A percentile compares a stretch with the other conserved stretches of the same genome.
Conservation (phyloP, 2,797 vertebrate species). For the Poecilia wingei region DNA sequence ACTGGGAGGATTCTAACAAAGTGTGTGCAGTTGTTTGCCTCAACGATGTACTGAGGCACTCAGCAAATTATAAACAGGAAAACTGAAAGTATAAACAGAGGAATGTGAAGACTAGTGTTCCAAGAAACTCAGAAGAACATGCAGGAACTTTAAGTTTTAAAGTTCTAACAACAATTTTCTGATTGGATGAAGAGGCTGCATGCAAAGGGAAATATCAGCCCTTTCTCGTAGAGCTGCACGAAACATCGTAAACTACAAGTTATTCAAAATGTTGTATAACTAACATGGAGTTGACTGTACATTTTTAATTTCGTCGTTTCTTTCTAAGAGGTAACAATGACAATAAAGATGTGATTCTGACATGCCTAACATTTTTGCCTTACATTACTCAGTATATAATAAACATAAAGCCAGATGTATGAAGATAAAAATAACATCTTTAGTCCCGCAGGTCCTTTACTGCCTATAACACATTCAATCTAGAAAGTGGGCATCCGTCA, state of each 20-base stretch:
- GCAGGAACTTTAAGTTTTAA: background rate
- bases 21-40: background rate
- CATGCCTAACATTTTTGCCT: background rate
- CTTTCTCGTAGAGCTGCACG: background rate
- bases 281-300: background rate
- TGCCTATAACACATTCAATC: background rate
- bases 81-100: background rate
- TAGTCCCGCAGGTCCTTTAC: background rate
- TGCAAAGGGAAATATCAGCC: background rate
- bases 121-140: background rate
- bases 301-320: background rate
- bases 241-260: background rate
- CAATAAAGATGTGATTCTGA: background rate
- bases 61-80: background rate
- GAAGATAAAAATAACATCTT: background rate
- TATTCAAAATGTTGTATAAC: background rate
- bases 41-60: background rate
- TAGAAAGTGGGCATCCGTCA: background rate
- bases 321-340: background rate
- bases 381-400: background rate
- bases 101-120: background rate
- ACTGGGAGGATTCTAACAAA: background rate
- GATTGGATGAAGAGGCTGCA: background rate
- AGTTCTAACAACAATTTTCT: background rate
- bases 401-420: background rate